These are phyloP conservation scores for Acrocyrtus sp. DNA, from an alignment of 2,888 invertebrate genomes.

Conservation along the genomic window DNA sequence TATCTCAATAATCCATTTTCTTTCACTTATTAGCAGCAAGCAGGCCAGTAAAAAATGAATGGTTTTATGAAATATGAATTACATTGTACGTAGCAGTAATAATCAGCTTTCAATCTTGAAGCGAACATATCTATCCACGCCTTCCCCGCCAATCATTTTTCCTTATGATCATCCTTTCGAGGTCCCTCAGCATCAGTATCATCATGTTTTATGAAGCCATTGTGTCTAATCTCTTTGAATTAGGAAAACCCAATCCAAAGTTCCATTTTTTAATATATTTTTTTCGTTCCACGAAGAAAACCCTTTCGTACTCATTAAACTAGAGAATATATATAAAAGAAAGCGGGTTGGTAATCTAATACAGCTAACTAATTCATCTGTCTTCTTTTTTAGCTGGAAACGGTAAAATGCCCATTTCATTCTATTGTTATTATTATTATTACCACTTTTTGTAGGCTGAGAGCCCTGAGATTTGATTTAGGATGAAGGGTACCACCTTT, in stretches of 20 bases:
- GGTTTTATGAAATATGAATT: slow-evolving; percentile 9
- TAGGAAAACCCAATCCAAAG: slow-evolving; percentile 10
- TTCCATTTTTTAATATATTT: too few species aligned
- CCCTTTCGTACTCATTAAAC: not conserved
- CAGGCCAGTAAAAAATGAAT: slow-evolving; percentile 9
- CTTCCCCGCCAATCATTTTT: slow-evolving; percentile 40
- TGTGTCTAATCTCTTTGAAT: slow-evolving; percentile 42
- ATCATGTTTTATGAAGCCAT: slow-evolving; percentile 29
- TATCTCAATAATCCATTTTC: slow-evolving; percentile 12
- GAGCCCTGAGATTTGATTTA: slow-evolving; percentile 30
- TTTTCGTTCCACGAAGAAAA: slow-evolving; percentile 33
- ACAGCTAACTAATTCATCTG: slow-evolving; percentile 9
- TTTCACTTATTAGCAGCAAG: too few species aligned
- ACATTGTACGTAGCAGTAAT: slow-evolving; percentile 30
- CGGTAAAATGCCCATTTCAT: too few species aligned
- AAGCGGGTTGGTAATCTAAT: too few species aligned
- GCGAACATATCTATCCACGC: slow-evolving; percentile 26
- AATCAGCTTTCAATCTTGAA: slow-evolving; percentile 29
- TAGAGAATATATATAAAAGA: too few species aligned
- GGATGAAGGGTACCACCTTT: slow-evolving; percentile 37
- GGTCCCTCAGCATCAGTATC: slow-evolving; percentile 11
- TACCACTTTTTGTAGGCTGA: too few species aligned
- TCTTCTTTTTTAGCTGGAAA: too few species aligned
- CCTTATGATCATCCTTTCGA: not conserved
- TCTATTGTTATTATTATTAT: slow-evolving; percentile 10